Base-by-base conservation (phyloP, 2,113 vertebrate species). In the Amazona vittata region DNA sequence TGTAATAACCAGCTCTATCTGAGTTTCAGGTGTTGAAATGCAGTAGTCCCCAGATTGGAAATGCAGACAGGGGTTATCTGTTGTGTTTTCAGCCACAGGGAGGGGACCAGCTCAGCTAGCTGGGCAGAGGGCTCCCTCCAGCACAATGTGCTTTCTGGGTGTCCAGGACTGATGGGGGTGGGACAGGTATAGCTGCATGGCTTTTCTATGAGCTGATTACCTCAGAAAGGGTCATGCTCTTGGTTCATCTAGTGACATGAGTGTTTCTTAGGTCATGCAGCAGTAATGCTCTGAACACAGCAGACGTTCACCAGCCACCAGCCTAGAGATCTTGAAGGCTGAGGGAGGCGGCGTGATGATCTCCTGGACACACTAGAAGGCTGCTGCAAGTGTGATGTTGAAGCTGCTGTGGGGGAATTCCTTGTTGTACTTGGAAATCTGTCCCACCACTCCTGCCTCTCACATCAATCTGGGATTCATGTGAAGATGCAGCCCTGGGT, bases 111-210 rank as follows among this genome's bases (percentile, higher is more conserved):
- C 10, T 67, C 21, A 62, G 26, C 35, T 65, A 39, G 41, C 9
- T 35, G 22, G 19, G 18, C 3, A 6, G 35, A 65, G 20, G 22
- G 13, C 10, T 76, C 5, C 19, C 22, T 65, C 14, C 9, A 2
- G 1, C n/a, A 7, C 1, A 2, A 12, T 0, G 0, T 14, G 3
- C 14, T 68, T 64, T 64, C 10, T 76, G 57, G 6, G 12, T 44
- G 41, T 55, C 46, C 65, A 71, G 59, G 39, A 28, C 50, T 57
- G 21, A 24, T 0, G 11, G 7, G n/a, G 6, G 17, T 4, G 4
- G 15, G 19, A 24, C 15, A 74, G 10, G 9, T 7, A 28, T 12
- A 57, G 11, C 12, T 65, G 9, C 14, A 5, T n/a, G 39, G 46
- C 28, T 47, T 68, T 64, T 39, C 19, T 3, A 0, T 60, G 29